phyloP scores from a whole-genome alignment of 2,888 invertebrate species.

The Flexamia atlantica region DNA sequence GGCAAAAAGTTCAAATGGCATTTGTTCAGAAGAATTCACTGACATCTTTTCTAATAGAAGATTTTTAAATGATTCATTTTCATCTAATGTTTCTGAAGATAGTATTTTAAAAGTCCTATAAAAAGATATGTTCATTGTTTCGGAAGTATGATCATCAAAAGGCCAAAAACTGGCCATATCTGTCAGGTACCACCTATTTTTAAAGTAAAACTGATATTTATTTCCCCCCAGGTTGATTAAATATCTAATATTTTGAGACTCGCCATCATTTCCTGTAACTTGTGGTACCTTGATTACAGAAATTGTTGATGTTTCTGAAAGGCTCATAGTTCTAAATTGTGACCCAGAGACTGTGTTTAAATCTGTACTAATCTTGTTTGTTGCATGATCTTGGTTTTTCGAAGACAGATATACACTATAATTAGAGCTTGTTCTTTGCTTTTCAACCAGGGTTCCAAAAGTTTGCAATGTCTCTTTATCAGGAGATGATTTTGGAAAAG shows the following conservation, averaged over 20 bases:
- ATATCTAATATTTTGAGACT: background rate
- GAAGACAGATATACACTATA: background rate
- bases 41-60: background rate
- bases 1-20: constrained; percentile 15
- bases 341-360: background rate
- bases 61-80: background rate
- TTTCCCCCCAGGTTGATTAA: background rate
- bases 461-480: background rate
- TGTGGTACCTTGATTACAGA: background rate
- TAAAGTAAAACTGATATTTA: constrained; percentile 21
- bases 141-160: background rate
- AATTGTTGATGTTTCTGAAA: background rate
- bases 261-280: background rate
- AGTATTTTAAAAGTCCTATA: background rate
- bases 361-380: background rate
- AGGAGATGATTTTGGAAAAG: background rate
- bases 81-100: background rate
- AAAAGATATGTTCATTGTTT: background rate
- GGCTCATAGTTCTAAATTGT: background rate
- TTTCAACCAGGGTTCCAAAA: background rate
- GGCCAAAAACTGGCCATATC: background rate
- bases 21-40: background rate
- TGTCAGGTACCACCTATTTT: constrained; percentile 5
- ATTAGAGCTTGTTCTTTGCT: background rate
- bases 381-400: background rate